A percentile compares a stretch with the other conserved stretches of the same genome.
Conservation (phyloP, 2,113 vertebrate genomes). For the Trachemys scripta region DNA sequence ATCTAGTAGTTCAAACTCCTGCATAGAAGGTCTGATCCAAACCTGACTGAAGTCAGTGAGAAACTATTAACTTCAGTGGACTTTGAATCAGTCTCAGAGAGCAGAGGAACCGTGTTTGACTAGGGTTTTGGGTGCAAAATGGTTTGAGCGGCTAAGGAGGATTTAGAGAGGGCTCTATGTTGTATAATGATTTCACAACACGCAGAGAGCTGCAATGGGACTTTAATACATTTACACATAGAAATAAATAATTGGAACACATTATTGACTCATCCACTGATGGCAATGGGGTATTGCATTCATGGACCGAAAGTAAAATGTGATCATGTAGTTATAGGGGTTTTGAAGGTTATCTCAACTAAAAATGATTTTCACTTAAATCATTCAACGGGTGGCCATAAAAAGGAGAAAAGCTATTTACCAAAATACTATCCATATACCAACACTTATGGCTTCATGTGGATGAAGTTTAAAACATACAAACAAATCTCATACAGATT, state of each 20-base stretch:
- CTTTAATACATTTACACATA: conserved; percentile 35
- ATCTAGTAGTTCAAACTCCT: neutral
- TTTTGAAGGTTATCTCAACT: neutral
- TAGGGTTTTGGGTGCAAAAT: neutral
- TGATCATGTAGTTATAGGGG: conserved; percentile 9
- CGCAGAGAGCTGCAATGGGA: neutral
- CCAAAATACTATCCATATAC: neutral
- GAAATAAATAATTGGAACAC: conserved; percentile 27
- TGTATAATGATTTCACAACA: neutral
- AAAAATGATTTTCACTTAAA: neutral
- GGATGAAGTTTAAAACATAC: neutral
- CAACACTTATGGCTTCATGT: neutral
- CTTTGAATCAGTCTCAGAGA: neutral
- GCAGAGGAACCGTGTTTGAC: neutral
- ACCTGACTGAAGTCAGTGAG: neutral
- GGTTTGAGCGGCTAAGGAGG: neutral
- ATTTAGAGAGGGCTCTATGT: conserved; percentile 27
- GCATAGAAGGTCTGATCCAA: neutral
- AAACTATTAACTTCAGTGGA: neutral
- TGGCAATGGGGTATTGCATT: conserved; percentile 45
- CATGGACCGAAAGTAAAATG: conserved; percentile 11
- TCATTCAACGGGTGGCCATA: neutral
- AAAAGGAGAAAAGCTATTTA: neutral
- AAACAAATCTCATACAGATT: neutral
- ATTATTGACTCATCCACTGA: conserved; percentile 14